Percentiles rank a stretch among this genome's conserved stretches.
Evolutionary conservation across 2,888 invertebrate species (phyloP).

Genomic region (Conomelus anceps): DNA sequence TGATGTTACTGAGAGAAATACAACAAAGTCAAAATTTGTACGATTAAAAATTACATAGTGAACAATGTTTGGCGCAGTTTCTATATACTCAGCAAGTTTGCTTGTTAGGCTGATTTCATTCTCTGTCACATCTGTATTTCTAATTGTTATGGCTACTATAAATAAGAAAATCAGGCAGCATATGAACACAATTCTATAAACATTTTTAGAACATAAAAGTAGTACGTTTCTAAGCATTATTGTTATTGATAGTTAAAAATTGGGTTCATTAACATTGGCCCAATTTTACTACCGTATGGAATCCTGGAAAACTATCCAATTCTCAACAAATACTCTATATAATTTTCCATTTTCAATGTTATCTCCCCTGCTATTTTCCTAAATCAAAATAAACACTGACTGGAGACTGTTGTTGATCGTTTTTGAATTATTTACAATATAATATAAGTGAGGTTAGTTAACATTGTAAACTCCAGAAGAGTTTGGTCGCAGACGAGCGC

Average conservation of each 20-base stretch:
- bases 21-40: conserved; percentile 37
- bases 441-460: no score
- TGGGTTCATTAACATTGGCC: no score
- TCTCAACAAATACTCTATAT: no score
- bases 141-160: neutral
- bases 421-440: no score
- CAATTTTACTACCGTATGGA: neutral
- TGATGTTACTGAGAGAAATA: conserved; percentile 39
- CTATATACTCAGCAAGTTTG: conserved; percentile 16
- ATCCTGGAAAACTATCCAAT: neutral
- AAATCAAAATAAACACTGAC: no score
- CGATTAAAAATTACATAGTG: conserved; percentile 40
- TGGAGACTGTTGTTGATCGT: no score
- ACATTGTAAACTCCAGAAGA: no score
- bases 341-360: no score
- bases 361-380: no score
- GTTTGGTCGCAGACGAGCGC: no score
- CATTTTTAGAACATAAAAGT: neutral
- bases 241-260: neutral
- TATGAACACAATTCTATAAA: neutral
- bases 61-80: conserved; percentile 40
- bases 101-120: neutral
- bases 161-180: neutral
- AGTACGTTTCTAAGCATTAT: neutral
- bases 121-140: neutral